A percentile compares a stretch with the other conserved stretches of the same genome.
phyloP scores from a whole-genome alignment of 1,140 invertebrate genomes.

The Cyclina sinensis region DNA sequence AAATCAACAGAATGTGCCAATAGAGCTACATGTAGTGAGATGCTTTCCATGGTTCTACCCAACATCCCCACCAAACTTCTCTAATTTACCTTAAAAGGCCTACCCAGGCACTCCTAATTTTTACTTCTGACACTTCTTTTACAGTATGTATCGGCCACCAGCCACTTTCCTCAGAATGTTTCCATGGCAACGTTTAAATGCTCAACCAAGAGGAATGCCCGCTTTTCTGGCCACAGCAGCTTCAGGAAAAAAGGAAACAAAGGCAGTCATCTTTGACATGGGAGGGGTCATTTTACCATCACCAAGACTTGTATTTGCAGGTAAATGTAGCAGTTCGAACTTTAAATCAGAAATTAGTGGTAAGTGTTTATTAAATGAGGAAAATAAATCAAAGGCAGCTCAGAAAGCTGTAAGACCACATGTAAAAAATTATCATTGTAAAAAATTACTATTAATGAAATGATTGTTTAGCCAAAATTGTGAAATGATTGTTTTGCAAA shows the following conservation, averaged over 20 bases:
- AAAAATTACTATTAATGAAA: too few species aligned
- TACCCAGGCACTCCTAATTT: too few species aligned
- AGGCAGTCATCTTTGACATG: slow-evolving; percentile 87
- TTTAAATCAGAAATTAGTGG: too few species aligned
- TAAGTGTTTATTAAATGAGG: too few species aligned
- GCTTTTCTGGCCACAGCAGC: slow-evolving; percentile 32
- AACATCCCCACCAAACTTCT: not conserved
- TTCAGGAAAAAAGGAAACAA: slow-evolving; percentile 57
- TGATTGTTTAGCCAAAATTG: too few species aligned
- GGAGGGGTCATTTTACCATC: slow-evolving; percentile 86
- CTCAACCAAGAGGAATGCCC: not conserved
- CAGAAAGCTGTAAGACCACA: too few species aligned
- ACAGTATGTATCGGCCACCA: slow-evolving; percentile 45
- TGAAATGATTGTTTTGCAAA: too few species aligned
- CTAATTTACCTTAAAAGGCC: not conserved
- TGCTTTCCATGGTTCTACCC: not conserved
- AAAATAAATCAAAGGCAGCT: too few species aligned
- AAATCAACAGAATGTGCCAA: too few species aligned
- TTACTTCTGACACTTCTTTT: not conserved
- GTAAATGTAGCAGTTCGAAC: too few species aligned
- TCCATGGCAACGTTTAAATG: slow-evolving; percentile 50
- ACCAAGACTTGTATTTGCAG: slow-evolving; percentile 80
- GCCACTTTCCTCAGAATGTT: slow-evolving; percentile 41
- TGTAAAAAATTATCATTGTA: too few species aligned
- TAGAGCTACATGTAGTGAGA: too few species aligned